These are phyloP conservation scores for Rhagophthalmus giganteus DNA, from an alignment of 2,888 invertebrate species.

Conservation along the genomic window DNA sequence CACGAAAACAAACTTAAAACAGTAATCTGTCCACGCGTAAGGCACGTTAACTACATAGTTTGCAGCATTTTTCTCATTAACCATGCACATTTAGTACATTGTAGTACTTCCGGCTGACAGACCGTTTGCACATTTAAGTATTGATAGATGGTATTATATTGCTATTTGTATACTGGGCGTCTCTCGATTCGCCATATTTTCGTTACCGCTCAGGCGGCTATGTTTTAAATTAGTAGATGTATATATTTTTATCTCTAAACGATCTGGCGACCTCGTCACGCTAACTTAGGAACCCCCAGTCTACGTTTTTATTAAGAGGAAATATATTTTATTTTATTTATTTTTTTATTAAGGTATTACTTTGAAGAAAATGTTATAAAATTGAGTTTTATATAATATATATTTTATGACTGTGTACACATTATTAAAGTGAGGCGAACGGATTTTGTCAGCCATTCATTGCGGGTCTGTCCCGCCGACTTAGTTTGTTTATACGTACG, in stretches of 20 bases:
- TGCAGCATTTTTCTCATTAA: slow-evolving; percentile 35
- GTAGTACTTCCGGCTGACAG: slow-evolving; percentile 36
- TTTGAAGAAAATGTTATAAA: slow-evolving; percentile 54
- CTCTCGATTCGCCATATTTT: slow-evolving; percentile 3
- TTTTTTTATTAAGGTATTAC: slow-evolving; percentile 53
- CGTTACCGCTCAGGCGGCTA: too few species aligned
- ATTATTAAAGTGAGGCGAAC: slow-evolving; percentile 20
- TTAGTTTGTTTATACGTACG: slow-evolving; percentile 55
- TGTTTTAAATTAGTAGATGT: too few species aligned
- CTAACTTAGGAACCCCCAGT: slow-evolving; percentile 21
- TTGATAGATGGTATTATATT: slow-evolving; percentile 11
- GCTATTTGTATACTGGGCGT: slow-evolving; percentile 15
- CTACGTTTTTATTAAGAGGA: slow-evolving; percentile 22
- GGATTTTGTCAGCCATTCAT: slow-evolving; percentile 44
- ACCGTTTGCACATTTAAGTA: slow-evolving; percentile 36
- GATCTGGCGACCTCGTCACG: too few species aligned
- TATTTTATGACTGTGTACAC: slow-evolving; percentile 33
- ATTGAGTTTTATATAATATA: slow-evolving; percentile 42
- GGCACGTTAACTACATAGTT: too few species aligned
- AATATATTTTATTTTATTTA: slow-evolving; percentile 52
- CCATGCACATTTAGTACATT: slow-evolving; percentile 35
- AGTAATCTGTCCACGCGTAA: slow-evolving; percentile 36
- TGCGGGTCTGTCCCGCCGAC: slow-evolving; percentile 38
- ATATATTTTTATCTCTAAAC: too few species aligned
- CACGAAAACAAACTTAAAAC: slow-evolving; percentile 25